Conservation (phyloP, 2,113 vertebrate species). For the Brienomyrus longianalis region DNA sequence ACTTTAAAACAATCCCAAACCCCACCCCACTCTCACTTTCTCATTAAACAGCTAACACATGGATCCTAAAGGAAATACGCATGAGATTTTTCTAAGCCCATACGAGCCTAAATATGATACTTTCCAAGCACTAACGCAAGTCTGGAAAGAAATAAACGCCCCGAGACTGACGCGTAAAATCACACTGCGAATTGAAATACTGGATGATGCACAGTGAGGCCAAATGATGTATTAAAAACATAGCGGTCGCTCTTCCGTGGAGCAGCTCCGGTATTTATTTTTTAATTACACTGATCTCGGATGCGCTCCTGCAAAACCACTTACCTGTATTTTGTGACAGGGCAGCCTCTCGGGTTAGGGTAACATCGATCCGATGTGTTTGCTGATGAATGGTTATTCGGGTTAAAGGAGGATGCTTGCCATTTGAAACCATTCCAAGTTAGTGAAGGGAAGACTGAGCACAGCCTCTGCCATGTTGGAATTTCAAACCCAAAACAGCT, state of each 20-base stretch:
- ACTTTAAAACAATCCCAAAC: constrained; percentile 59
- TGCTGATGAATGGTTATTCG: constrained; percentile 68
- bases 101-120: constrained; percentile 66
- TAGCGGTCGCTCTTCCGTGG: constrained; percentile 44
- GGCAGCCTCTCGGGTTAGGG: constrained; percentile 71
- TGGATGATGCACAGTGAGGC: constrained; percentile 30
- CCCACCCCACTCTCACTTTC: constrained; percentile 56
- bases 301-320: constrained; percentile 46
- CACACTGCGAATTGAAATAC: constrained; percentile 52
- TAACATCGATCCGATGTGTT: constrained; percentile 72
- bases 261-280: constrained; percentile 48
- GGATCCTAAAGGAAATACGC: constrained; percentile 48
- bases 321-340: constrained; percentile 77
- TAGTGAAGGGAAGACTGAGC: constrained; percentile 83
- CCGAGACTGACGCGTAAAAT: constrained; percentile 52
- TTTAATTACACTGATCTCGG: constrained; percentile 62
- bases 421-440: constrained; percentile 89
- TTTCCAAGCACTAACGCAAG: constrained; percentile 58
- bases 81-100: constrained; percentile 38
- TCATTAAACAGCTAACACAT: constrained; percentile 44
- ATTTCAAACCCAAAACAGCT: constrained; percentile 94
- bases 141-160: constrained; percentile 51
- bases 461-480: constrained; percentile 97
- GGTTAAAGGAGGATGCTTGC: constrained; percentile 77
- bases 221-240: constrained; percentile 22